phyloP scores from a whole-genome alignment of 2,113 vertebrate species.

The Rafetus swinhoei region DNA sequence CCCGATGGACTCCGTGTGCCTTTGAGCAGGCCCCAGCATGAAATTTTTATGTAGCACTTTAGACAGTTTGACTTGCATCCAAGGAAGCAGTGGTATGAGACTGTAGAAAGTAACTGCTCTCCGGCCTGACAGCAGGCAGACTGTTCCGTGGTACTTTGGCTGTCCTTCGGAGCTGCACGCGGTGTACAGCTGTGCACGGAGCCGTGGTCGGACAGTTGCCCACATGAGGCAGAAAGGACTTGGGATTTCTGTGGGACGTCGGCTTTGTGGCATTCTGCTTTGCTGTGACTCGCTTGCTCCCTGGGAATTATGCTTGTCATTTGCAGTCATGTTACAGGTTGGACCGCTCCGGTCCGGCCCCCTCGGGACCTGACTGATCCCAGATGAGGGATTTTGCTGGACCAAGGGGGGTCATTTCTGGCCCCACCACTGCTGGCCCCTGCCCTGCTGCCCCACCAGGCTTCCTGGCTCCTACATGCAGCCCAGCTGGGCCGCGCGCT shows the following conservation, averaged over 20 bases:
- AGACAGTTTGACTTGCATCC: neutral
- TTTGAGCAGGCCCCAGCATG: neutral
- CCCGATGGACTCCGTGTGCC: neutral
- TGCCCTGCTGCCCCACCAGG: too few relatives aligned
- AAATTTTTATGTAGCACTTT: neutral
- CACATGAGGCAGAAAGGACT: rapidly evolving
- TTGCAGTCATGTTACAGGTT: neutral
- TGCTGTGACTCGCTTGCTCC: neutral
- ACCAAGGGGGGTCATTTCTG: too few relatives aligned
- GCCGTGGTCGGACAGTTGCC: neutral
- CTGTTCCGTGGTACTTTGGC: neutral
- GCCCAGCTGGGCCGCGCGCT: too few relatives aligned
- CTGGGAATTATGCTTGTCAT: neutral
- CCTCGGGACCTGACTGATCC: too few relatives aligned
- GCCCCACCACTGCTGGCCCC: too few relatives aligned
- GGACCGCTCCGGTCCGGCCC: too few relatives aligned
- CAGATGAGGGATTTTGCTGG: too few relatives aligned
- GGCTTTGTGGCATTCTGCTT: neutral
- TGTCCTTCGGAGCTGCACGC: neutral
- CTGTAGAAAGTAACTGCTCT: neutral
- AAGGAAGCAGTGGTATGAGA: neutral
- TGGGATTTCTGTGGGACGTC: neutral
- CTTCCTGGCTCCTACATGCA: too few relatives aligned
- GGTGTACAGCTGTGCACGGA: too few relatives aligned
- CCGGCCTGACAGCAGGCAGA: neutral